A percentile compares a stretch with the other conserved stretches of the same genome.
phyloP scores from a whole-genome alignment of 1,140 invertebrate genomes.

The Formica selysi region DNA sequence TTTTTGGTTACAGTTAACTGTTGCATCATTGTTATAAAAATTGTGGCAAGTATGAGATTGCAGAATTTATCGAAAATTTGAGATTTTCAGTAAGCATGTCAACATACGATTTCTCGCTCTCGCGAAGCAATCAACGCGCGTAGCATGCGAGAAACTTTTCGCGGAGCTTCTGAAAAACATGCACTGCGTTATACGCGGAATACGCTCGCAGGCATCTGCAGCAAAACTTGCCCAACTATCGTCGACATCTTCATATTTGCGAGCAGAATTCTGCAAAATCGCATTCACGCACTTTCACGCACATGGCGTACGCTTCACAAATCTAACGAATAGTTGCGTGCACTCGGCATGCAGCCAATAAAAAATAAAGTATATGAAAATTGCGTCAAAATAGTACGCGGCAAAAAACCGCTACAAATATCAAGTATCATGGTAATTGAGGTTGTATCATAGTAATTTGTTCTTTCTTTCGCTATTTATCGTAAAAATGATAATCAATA shows the following conservation, averaged over 20 bases:
- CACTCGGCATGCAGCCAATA: conserved; percentile 69
- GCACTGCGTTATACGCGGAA: conserved; percentile 35
- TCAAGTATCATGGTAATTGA: too few relatives aligned
- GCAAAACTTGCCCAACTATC: neutral
- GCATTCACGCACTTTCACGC: conserved; percentile 1
- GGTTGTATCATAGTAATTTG: neutral
- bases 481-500: neutral
- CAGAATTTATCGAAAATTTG: conserved; percentile 1
- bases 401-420: conserved; percentile 1
- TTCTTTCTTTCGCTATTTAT: neutral
- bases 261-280: conserved; percentile 3
- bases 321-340: conserved; percentile 67
- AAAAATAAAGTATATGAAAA: conserved; percentile 60
- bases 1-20: neutral
- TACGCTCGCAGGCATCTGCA: conserved; percentile 33
- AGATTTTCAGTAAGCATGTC: conserved; percentile 9
- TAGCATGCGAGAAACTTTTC: conserved; percentile 44
- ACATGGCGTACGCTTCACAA: conserved; percentile 60
- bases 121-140: conserved; percentile 52
- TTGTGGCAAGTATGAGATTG: neutral
- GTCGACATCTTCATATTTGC: conserved; percentile 46
- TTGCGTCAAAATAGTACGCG: neutral
- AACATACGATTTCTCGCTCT: conserved; percentile 8
- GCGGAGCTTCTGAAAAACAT: conserved; percentile 46
- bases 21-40: neutral